Evolutionary conservation across 1,140 invertebrate species (phyloP).

Genomic region (Spodoptera frugiperda): DNA sequence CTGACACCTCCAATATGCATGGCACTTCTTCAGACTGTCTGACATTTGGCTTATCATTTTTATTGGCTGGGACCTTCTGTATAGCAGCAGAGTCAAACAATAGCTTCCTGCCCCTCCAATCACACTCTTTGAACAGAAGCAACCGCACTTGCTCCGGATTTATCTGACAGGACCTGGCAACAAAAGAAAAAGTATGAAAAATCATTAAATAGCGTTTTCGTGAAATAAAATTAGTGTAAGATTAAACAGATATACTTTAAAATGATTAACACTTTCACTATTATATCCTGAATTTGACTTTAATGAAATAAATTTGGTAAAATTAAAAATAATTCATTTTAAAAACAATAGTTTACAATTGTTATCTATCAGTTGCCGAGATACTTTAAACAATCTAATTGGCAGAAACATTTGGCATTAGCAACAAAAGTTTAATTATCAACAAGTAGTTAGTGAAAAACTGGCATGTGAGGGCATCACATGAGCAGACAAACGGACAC

Average conservation of each 20-base stretch:
- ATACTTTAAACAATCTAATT: no score
- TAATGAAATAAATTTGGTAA: no score
- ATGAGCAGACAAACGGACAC: slow-evolving; percentile 1
- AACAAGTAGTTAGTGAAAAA: not conserved
- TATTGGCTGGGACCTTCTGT: slow-evolving; percentile 85
- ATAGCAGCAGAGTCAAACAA: slow-evolving; percentile 94
- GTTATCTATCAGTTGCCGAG: no score
- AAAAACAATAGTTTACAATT: no score
- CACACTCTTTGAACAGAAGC: slow-evolving; percentile 94
- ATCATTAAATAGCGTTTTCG: no score
- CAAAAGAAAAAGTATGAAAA: slow-evolving; percentile 38
- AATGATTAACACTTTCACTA: no score
- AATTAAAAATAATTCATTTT: no score
- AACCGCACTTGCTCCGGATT: slow-evolving; percentile 90
- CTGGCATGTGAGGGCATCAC: not conserved
- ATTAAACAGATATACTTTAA: no score
- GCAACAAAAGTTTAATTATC: no score
- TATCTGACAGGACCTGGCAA: slow-evolving; percentile 73
- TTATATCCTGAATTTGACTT: no score
- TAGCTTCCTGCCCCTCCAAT: slow-evolving; percentile 91
- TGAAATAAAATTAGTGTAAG: no score
- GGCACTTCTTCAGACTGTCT: slow-evolving; percentile 64
- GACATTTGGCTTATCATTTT: slow-evolving; percentile 72
- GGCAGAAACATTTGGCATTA: no score
- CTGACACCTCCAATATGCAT: slow-evolving; percentile 84